Conservation (phyloP, 2,888 invertebrate genomes). For the Agrochola lota region DNA sequence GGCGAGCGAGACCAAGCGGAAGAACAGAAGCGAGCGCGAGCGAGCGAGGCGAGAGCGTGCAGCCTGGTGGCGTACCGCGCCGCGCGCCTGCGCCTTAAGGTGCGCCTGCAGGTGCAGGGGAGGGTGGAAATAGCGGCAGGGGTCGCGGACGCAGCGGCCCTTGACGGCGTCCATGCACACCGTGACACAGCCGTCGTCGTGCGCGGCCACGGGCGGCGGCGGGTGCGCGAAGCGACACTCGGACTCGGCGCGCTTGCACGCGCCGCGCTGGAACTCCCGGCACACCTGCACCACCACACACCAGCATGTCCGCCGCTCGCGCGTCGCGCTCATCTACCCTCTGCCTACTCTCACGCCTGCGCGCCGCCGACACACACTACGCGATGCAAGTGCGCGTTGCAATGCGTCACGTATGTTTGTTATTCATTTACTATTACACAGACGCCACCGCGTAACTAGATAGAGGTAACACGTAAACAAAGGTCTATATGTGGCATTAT, state of each 20-base stretch:
- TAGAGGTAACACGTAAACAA: constrained; percentile 35
- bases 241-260: constrained; percentile 99
- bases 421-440: constrained; percentile 13
- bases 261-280: constrained; percentile 99
- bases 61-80: constrained; percentile 95
- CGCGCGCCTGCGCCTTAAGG: constrained; percentile 99
- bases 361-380: constrained; percentile 58
- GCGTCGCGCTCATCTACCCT: constrained; percentile 68
- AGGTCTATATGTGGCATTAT: constrained; percentile 48
- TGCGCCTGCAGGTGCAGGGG: constrained; percentile 99
- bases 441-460: constrained; percentile 31
- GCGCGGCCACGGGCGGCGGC: constrained; percentile 98
- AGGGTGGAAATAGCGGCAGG: constrained; percentile 99
- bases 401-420: constrained; percentile 55
- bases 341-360: constrained; percentile 63
- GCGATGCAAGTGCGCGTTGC: constrained; percentile 57
- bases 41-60: constrained; percentile 89
- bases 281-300: constrained; percentile 95
- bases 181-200: constrained; percentile 99
- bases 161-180: constrained; percentile 99
- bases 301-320: constrained; percentile 84
- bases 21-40: constrained; percentile 89
- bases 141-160: constrained; percentile 99
- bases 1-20: constrained; percentile 89
- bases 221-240: constrained; percentile 99